Conservation (phyloP, 2,888 invertebrate species). For the Ophion ellenae region DNA sequence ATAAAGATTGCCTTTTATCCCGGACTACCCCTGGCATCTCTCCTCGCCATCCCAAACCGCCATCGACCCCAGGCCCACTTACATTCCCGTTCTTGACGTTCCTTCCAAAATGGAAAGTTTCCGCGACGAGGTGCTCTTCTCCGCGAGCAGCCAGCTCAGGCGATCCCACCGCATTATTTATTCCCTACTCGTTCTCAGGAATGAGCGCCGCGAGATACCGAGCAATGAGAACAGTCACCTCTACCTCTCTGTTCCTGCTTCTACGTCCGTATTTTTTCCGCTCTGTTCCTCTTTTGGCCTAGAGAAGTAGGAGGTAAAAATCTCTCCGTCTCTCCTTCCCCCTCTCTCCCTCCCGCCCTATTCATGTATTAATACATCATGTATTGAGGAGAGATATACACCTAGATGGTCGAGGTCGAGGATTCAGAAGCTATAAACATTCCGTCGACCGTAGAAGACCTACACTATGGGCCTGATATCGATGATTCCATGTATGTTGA, state of each 20-base stretch:
- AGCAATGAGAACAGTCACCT: constrained; percentile 36
- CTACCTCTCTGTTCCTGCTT: not conserved
- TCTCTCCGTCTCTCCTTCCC: not conserved
- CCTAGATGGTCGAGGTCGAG: too few relatives aligned
- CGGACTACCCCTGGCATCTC: constrained; percentile 6
- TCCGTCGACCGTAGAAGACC: too few relatives aligned
- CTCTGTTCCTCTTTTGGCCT: not conserved
- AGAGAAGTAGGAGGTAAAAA: too few relatives aligned
- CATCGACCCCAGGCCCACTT: too few relatives aligned
- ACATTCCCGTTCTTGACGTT: not conserved
- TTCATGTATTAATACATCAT: too few relatives aligned
- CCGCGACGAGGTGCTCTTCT: constrained; percentile 15
- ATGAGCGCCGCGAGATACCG: constrained; percentile 50
- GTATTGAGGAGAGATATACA: too few relatives aligned
- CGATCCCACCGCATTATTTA: constrained; percentile 61
- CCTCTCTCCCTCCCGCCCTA: not conserved
- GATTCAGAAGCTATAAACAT: too few relatives aligned
- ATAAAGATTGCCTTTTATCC: constrained; percentile 60
- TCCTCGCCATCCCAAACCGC: too few relatives aligned
- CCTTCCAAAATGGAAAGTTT: constrained; percentile 50
- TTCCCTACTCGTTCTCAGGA: constrained; percentile 58
- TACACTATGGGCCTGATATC: too few relatives aligned
- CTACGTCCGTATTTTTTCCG: not conserved
- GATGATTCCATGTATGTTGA: too few relatives aligned
- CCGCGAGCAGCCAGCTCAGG: not conserved